Base-by-base conservation (phyloP, 2,797 vertebrate species). In the Ispidina lecontei region DNA sequence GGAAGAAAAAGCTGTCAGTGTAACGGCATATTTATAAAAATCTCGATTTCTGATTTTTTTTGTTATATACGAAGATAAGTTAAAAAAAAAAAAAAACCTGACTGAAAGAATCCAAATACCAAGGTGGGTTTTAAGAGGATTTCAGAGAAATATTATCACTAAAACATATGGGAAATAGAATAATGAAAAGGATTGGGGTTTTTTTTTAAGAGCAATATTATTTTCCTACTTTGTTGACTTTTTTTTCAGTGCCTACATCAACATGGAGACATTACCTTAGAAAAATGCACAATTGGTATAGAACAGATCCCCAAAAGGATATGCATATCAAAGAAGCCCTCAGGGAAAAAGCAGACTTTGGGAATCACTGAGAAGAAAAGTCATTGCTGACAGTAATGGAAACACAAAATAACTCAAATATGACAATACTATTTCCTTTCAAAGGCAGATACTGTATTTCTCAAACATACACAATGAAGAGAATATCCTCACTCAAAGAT, bases 381-480 rank as follows among this genome's bases (percentile, higher is more conserved):
- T 59, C 83, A 46, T 69, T 77, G 58, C 73, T 84, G 58, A 69
- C 72, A 62, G 47, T 69, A 94, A 94, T 80, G 65, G 78, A 69
- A 91, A 70, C 37, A 84, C 5, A 92, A 58, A 90, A 79, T 55
- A 91, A 67, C 39, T 64, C 37, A 69, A 33, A 86, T 22, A 44
- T 6, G 28, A 79, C 68, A 79, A 47, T n/a, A 49, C 6, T 7
- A 55, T 60, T 88, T 62, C 64, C 58, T 91, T 92, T 80, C 71
- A 67, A 81, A 75, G 28, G 52, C 21, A 91, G 52, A 72, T 52
- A 75, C 3, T 59, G 19, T 28, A 54, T 75, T 88, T 88, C 26
- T 68, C 26, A 60, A 69, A 72, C 6, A 74, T 56, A 72, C n/a
- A 76, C 3, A 26, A 62, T 0, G 14, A 75, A 63, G 15, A 72